Percentiles rank a stretch among this genome's conserved stretches.
These are phyloP conservation scores for Lingula anatina DNA, from an alignment of 2,888 invertebrate genomes.

Conservation along the genomic window DNA sequence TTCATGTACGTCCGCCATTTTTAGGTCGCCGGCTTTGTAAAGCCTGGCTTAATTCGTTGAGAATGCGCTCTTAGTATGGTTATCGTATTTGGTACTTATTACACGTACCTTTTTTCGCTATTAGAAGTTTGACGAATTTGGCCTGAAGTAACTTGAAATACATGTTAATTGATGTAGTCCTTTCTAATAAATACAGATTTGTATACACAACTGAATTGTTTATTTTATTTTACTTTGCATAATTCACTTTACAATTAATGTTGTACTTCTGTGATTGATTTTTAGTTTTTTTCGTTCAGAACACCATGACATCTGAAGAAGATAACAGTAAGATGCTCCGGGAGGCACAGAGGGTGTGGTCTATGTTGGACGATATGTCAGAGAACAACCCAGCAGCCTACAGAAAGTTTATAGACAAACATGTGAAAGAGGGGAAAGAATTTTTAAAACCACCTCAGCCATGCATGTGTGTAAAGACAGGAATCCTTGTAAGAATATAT, in stretches of 20 bases:
- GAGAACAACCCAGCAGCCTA: conserved; percentile 37
- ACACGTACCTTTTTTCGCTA: no score
- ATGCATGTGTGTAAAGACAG: conserved; percentile 44
- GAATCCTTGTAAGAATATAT: conserved; percentile 21
- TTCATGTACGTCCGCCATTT: no score
- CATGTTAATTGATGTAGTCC: neutral
- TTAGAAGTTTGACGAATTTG: neutral
- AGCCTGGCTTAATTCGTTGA: no score
- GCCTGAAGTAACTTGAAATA: neutral
- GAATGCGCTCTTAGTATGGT: no score
- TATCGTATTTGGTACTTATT: no score
- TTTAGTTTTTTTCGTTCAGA: neutral
- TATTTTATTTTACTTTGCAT: neutral
- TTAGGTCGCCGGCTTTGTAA: no score
- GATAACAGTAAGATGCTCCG: conserved; percentile 14
- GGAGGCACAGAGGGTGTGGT: conserved; percentile 46
- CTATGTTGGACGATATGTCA: conserved; percentile 50
- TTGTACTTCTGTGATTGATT: neutral
- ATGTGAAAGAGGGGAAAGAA: conserved; percentile 36
- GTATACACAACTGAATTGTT: neutral
- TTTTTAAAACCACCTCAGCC: conserved; percentile 35
- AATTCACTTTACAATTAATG: neutral
- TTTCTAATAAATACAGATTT: neutral
- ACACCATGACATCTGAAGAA: neutral
- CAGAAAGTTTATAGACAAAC: conserved; percentile 44